Evolutionary conservation across 2,888 invertebrate genomes (phyloP), one percentile per base, ranked within the genome.

Genomic region (Furcula furcula): DNA sequence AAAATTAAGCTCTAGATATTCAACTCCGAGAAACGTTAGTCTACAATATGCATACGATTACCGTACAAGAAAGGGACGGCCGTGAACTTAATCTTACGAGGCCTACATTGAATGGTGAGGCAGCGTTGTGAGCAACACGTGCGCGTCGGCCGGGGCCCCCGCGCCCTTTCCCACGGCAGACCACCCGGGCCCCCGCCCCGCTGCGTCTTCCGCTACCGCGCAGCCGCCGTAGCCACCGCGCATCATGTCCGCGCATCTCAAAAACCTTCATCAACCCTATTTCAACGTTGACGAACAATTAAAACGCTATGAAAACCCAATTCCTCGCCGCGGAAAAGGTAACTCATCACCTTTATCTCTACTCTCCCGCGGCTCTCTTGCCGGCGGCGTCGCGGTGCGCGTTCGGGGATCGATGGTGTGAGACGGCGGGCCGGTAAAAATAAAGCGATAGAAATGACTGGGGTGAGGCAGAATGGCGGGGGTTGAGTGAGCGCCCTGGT

Each of bases 401-500:
- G 55, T 42, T 52, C 42, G 37, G 52, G 41, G 53, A 54, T 38
- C 70, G 77, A 83, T 82, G 87, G 87, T 81, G 84, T 86, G 87
- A 55, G 87, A 78, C 63, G 62, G 68, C 68, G 78, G 81, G 76
- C 77, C 83, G 84, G 79, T 79, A 86, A 88, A 89, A 89, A 89
- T 88, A 89, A 76, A 88, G 77, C 71, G 81, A 55, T 70, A 80
- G 70, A 74, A 85, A 76, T 59, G 65, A 68, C 62, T 82, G 89
- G 89, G 88, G 87, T 88, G 89, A 86, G 89, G 89, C 78, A 77
- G 73, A 77, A 83, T 80, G 85, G 80, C 86, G 81, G 86, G 89
- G 89, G 87, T 84, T 82, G 83, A 81, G 83, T 76, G 63, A 68
- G 72, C 79, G 75, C 82, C 80, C 78, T 72, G 66, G 59, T 42